A percentile compares a stretch with the other conserved stretches of the same genome.
phyloP scores from a whole-genome alignment of 2,888 invertebrate genomes.

The Spialia ferax region DNA sequence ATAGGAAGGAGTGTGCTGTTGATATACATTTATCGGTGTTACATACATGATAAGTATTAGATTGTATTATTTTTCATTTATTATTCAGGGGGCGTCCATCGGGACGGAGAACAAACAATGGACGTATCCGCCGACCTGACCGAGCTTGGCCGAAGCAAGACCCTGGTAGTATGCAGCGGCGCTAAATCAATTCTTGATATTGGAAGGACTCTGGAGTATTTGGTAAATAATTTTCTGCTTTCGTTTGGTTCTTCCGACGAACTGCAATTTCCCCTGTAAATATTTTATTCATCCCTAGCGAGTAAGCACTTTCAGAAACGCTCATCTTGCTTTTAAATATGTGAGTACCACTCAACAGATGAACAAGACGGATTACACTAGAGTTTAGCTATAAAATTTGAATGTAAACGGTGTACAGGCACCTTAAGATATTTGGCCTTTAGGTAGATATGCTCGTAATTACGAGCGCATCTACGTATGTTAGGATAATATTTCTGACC shows the following conservation, averaged over 20 bases:
- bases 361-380: constrained; percentile 23
- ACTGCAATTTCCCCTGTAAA: constrained; percentile 34
- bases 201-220: constrained; percentile 96
- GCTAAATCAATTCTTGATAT: constrained; percentile 99
- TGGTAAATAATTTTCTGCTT: constrained; percentile 84
- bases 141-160: constrained; percentile 94
- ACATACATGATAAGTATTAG: not conserved
- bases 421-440: too few species aligned
- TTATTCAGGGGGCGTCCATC: constrained; percentile 95
- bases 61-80: not conserved
- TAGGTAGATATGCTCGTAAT: too few species aligned
- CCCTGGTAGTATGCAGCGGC: constrained; percentile 98
- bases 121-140: constrained; percentile 98
- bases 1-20: too few species aligned
- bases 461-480: too few species aligned
- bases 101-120: constrained; percentile 93
- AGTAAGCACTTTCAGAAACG: constrained; percentile 33
- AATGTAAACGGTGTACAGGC: too few species aligned
- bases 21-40: too few species aligned
- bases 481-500: too few species aligned
- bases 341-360: constrained; percentile 35
- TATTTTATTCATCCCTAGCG: constrained; percentile 32
- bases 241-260: constrained; percentile 19
- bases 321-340: constrained; percentile 38
- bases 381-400: not conserved